These are phyloP conservation scores for Amblyjoppa fuscipennis DNA, from an alignment of 2,888 invertebrate genomes.

Conservation along the genomic window DNA sequence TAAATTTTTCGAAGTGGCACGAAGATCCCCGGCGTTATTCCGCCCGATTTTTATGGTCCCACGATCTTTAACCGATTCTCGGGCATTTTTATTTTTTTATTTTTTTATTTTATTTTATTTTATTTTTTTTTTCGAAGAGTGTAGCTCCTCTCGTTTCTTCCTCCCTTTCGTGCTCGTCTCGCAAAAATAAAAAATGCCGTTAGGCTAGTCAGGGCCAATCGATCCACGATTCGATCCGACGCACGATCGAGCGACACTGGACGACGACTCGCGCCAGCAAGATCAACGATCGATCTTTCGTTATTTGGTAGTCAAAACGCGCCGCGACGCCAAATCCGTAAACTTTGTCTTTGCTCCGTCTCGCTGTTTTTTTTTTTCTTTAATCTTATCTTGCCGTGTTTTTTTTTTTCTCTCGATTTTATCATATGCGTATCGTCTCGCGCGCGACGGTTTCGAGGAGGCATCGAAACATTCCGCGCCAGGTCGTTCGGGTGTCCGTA, in stretches of 20 bases:
- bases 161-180: background rate
- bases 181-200: background rate
- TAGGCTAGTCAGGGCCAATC: background rate
- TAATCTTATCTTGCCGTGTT: background rate
- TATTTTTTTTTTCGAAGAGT: background rate
- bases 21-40: background rate
- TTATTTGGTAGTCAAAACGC: slow-evolving; percentile 44
- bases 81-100: background rate
- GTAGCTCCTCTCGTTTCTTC: background rate
- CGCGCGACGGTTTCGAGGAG: background rate
- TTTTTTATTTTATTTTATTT: background rate
- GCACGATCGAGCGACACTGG: background rate
- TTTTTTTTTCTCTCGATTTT: background rate
- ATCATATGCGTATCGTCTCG: slow-evolving; percentile 3
- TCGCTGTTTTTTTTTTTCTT: background rate
- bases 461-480: slow-evolving; percentile 51
- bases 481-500: slow-evolving; percentile 55
- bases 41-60: background rate
- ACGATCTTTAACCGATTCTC: slow-evolving; percentile 3
- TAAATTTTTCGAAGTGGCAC: slow-evolving; percentile 5
- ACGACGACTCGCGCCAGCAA: background rate
- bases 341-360: background rate
- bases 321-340: background rate
- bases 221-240: background rate
- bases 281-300: background rate